These are phyloP conservation scores for Emydura subglobosa DNA, from an alignment of 2,113 vertebrate species.

Conservation along the genomic window DNA sequence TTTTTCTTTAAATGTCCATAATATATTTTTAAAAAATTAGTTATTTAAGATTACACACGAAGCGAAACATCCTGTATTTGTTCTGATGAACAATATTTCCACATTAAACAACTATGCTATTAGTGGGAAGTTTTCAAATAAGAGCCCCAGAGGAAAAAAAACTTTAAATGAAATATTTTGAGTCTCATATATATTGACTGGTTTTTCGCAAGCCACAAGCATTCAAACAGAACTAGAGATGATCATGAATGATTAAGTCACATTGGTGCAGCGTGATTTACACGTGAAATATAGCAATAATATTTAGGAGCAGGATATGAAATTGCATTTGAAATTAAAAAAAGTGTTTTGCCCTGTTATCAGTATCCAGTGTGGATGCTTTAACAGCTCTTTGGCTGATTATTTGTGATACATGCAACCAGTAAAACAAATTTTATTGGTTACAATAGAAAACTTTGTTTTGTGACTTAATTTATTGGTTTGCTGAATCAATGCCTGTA, in stretches of 20 bases:
- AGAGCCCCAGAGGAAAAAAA: not conserved
- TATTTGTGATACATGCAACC: not conserved
- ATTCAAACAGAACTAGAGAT: constrained; percentile 26
- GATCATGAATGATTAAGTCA: not conserved
- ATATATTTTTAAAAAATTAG: not conserved
- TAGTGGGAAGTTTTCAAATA: not conserved
- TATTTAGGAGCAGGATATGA: not conserved
- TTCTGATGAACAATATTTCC: not conserved
- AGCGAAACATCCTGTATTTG: not conserved
- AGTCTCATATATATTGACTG: not conserved
- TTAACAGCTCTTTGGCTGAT: not conserved
- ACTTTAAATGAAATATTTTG: not conserved
- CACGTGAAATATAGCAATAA: not conserved
- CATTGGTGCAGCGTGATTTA: not conserved
- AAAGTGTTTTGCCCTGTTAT: not conserved
- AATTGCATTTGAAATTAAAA: not conserved
- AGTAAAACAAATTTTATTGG: not conserved
- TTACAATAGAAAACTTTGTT: accelerated
- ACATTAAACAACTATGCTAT: not conserved
- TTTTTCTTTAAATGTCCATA: not conserved
- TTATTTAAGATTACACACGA: not conserved
- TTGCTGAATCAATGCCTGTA: accelerated
- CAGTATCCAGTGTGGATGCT: accelerated
- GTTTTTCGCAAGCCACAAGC: constrained; percentile 14
- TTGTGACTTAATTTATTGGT: not conserved